Evolutionary conservation across 2,797 vertebrate species (phyloP), one percentile per base, ranked within the genome.

Genomic region (Odontamblyopus rebecca): DNA sequence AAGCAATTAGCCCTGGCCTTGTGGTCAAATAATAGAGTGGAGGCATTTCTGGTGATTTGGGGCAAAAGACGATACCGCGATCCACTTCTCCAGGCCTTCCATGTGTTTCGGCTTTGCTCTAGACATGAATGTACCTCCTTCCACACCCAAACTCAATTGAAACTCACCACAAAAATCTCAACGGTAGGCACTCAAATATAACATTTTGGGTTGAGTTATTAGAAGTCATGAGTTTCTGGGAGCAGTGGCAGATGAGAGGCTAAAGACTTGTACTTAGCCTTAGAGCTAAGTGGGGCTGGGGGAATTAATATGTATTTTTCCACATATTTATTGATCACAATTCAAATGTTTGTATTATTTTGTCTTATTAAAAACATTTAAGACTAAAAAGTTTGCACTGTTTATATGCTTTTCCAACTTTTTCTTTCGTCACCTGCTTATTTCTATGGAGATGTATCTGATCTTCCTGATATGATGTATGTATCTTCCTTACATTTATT

Each of bases 1-100:
- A 93, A 94, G 84, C 92, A 91, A 94, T 94, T 94, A 94, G 85
- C 85, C 86, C 87, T 9, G 86, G 86, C 88, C 89, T 90, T 88
- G 87, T 90, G 92, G 89, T 89, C 78, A 84, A 90, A 84, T 84
- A 89, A 88, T 85, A 79, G 86, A 83, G 85, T 74, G 76, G 81
- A 79, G 82, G 86, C 82, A 87, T 89, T 89, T 81, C 80, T 84
- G 85, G 70, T 82, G 82, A 89, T 89, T 88, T 92, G 79, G 79
- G 83, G 80, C 80, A 88, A 88, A 84, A 88, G 80, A 81, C 56
- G 68, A 89, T 78, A 80, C 82, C 86, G 83, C 81, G 67, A 84
- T 88, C 84, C 82, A 75, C 79, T 72, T 79, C 79, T 78, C 81
- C 72, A 74, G 71, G 63, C 73, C 35, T 50, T 82, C 83, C 83